phyloP scores from a whole-genome alignment of 2,888 invertebrate species.

The Melipona bicolor region DNA sequence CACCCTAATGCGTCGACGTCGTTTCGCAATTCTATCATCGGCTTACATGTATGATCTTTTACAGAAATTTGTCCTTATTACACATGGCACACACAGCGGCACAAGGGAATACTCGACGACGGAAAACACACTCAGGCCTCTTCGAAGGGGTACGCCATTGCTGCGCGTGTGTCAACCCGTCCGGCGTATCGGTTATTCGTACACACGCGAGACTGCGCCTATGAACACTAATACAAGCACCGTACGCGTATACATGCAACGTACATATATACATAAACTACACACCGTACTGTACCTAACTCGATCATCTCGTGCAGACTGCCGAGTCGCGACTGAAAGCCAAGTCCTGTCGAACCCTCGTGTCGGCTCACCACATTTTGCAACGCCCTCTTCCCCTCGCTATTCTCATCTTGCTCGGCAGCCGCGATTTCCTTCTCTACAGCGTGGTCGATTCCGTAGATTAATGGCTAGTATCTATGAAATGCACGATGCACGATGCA shows the following conservation, averaged over 20 bases:
- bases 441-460: slow-evolving; percentile 53
- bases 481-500: slow-evolving; percentile 2
- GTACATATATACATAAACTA: slow-evolving; percentile 22
- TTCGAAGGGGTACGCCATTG: slow-evolving; percentile 57
- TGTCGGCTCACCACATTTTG: slow-evolving; percentile 43
- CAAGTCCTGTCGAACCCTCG: slow-evolving; percentile 54
- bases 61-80: slow-evolving; percentile 12
- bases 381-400: slow-evolving; percentile 58
- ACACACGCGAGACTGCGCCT: slow-evolving; percentile 51
- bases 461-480: slow-evolving; percentile 44
- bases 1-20: slow-evolving; percentile 9
- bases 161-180: slow-evolving; percentile 63
- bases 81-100: slow-evolving; percentile 47
- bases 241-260: slow-evolving; percentile 6
- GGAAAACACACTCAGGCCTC: slow-evolving; percentile 51
- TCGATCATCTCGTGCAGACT: slow-evolving; percentile 69
- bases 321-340: slow-evolving; percentile 73
- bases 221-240: slow-evolving; percentile 44
- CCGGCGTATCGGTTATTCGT: slow-evolving; percentile 58
- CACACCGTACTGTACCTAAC: slow-evolving; percentile 44
- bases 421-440: not conserved
- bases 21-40: slow-evolving; percentile 4
- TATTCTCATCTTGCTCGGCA: slow-evolving; percentile 10
- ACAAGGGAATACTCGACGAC: slow-evolving; percentile 42
- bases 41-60: slow-evolving; percentile 3